phyloP scores from a whole-genome alignment of 2,888 invertebrate species.

The Philonicus albiceps region DNA sequence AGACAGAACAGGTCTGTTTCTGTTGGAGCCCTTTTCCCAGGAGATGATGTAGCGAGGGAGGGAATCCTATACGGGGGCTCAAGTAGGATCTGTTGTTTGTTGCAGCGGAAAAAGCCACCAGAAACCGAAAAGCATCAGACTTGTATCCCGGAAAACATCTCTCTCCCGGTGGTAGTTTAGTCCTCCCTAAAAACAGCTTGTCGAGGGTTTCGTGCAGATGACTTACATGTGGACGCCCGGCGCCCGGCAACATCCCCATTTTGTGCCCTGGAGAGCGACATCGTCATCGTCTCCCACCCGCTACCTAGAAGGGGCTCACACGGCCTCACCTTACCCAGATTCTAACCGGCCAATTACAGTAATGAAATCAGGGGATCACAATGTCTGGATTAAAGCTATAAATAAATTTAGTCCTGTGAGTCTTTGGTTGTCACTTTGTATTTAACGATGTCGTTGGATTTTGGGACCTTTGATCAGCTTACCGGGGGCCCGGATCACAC shows the following conservation, averaged over 20 bases:
- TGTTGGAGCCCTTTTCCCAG: not conserved
- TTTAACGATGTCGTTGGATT: slow-evolving; percentile 16
- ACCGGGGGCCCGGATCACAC: not conserved
- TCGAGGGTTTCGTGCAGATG: not conserved
- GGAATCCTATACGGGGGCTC: not conserved
- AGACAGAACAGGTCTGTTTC: not conserved
- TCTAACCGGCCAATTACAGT: slow-evolving; percentile 38
- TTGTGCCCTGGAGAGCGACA: not conserved
- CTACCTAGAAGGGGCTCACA: not conserved
- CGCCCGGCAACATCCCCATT: not conserved
- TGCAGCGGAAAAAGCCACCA: slow-evolving; percentile 18
- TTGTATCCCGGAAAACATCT: not conserved
- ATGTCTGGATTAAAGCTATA: slow-evolving; percentile 38
- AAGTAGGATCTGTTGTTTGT: slow-evolving; percentile 26
- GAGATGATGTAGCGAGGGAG: not conserved
- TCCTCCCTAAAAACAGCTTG: slow-evolving; percentile 2
- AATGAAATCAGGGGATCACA: slow-evolving; percentile 41
- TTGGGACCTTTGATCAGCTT: slow-evolving; percentile 26
- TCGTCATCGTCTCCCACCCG: not conserved
- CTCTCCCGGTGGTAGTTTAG: not conserved
- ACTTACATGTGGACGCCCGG: not conserved
- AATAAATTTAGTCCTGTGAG: slow-evolving; percentile 33
- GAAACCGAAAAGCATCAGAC: slow-evolving; percentile 10
- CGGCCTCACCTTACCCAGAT: not conserved
- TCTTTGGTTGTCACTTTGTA: slow-evolving; percentile 38